Base-by-base conservation (phyloP, 2,113 vertebrate genomes). In the Platanista minor region DNA sequence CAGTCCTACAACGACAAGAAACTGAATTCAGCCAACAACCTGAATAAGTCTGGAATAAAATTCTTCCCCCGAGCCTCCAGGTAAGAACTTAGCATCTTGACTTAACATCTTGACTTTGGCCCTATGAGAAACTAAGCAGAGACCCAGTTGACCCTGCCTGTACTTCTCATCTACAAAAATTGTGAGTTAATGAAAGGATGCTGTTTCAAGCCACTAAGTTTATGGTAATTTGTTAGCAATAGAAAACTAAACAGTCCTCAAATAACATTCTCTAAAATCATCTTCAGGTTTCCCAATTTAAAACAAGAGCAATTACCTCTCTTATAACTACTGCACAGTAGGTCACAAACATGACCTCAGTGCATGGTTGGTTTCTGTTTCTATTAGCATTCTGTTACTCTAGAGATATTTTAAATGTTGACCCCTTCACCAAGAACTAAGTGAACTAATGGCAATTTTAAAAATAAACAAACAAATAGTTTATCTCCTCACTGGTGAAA, bases 231-330 rank as follows among this genome's bases (percentile, higher is more conserved):
- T 94, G 14, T 82, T 57, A 66, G 8, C 20, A 89, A 39, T 39
- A 92, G 10, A 82, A 81, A 52, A 74, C 14, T 46, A 80, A 62
- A 43, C 8, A 39, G 62, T 77, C 81, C 64, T 98, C 96, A 97
- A 97, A 96, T 92, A 97, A 98, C 62, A 7, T 82, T 97, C 91
- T 90, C 46, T 98, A 96, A 97, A 99, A 99, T 99, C 98, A 71
- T 94, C 97, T 96, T 96, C 88, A 75, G 33, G 75, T 98, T 98
- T 2, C 0, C 94, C 96, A 59, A 72, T 98, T 98, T 97, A 98
- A 99, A 98, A 98, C 94, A 98, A 97, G 93, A 99, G 36, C 3
- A 98, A 97, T 57, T 20, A 10, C 20, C 2, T 57, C 21, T 92
- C 29, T 64, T 80, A 87, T 36, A 78, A 21, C 31, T 54, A 46